Percentiles rank a stretch among this genome's conserved stretches.
Conservation (phyloP, 1,140 invertebrate species). For the Leptinotarsa lineolata region DNA sequence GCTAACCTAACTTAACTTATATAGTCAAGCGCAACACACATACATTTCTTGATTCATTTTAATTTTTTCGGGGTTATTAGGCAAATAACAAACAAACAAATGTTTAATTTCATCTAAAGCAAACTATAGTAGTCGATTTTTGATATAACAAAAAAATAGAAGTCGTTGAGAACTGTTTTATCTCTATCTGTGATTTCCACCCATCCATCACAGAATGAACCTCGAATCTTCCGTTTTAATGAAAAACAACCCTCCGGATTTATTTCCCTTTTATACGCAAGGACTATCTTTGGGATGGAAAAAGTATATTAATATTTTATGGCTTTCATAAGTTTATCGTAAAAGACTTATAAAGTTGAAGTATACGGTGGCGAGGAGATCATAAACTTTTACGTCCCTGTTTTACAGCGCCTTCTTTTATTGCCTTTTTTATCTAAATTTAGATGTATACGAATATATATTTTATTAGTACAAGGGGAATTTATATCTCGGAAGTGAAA, state of each 20-base stretch:
- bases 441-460: neutral
- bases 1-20: no score
- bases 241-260: neutral
- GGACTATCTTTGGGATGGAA: constrained; percentile 23
- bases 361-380: constrained; percentile 9
- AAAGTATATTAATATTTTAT: constrained; percentile 54
- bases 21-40: no score
- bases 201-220: neutral
- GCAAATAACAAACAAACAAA: no score
- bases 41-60: no score
- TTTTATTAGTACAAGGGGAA: neutral
- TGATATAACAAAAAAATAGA: no score
- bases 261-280: neutral
- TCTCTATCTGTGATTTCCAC: neutral
- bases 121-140: no score
- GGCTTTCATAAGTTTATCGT: constrained; percentile 49
- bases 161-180: neutral
- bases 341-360: constrained; percentile 46
- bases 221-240: neutral
- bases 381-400: constrained; percentile 13
- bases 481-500: neutral
- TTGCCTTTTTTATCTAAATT: constrained; percentile 18
- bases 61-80: no score
- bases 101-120: no score
- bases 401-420: constrained; percentile 19